Base-by-base conservation (phyloP, 2,797 vertebrate species). In the Sebastes kiyomatsui region DNA sequence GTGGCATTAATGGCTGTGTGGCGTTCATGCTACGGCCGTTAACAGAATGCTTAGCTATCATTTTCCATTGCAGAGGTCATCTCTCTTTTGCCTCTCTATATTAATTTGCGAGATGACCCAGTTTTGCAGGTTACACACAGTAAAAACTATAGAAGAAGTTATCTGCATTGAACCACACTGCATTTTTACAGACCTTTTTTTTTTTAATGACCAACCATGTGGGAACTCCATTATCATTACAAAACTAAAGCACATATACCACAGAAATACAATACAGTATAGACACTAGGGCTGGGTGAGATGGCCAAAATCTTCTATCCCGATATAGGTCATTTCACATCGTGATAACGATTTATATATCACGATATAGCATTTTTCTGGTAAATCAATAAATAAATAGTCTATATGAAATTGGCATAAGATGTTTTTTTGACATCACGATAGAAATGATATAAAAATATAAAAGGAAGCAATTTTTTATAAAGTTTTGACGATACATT, bases 1-100 rank as follows among this genome's bases (percentile, higher is more conserved):
- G n/a, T 49, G 20, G 46, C 70, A 65, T 38, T 67, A 38, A 27
- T 28, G 42, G 42, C 12, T 6, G 7, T 28, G 52, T 35, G 49
- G 32, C 30, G 69, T 78, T 66, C 16, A 35, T 66, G 69, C 66
- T 38, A 2, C 11, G 5, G n/a, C 32, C 13, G 3, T 49, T 73
- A 38, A 25, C 30, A 62, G 16, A 55, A 28, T 33, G 54, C 67
- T 71, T 18, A 6, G 42, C 22, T 22, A 18, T 67, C 20, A 22
- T 74, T 62, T 68, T 52, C 16, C 54, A 65, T 12, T 18, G 62
- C 30, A 55, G 70, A 73, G 76, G 64, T 79, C 67, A 65, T 64
- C 23, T 55, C 9, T 58, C 14, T 54, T 46, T 35, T 14, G 14
- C 25, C 14, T 46, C 25, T 55, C 11, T 75, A 1, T 66, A 22